phyloP scores from a whole-genome alignment of 35 echinoderm and acorn worm species.

The Acanthaster planci region DNA sequence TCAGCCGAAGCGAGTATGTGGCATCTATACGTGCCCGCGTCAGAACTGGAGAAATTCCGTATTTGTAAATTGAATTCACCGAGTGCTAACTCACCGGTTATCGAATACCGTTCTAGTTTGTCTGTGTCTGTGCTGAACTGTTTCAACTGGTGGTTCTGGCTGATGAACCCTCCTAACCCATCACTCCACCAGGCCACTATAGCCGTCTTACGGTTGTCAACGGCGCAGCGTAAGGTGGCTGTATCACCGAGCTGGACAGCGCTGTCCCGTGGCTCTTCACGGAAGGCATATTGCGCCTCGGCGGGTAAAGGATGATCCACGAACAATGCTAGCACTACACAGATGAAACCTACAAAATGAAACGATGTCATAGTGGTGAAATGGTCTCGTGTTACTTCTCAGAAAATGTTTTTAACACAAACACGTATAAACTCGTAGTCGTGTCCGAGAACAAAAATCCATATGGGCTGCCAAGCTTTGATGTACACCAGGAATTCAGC shows the following conservation, averaged over 20 bases:
- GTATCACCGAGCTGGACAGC: background rate
- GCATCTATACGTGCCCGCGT: background rate
- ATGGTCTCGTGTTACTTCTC: too few species aligned
- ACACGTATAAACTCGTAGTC: too few species aligned
- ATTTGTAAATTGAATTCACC: conserved; percentile 4
- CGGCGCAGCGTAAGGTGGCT: background rate
- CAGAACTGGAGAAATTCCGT: background rate
- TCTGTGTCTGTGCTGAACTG: background rate
- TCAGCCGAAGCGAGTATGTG: background rate
- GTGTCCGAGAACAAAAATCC: too few species aligned
- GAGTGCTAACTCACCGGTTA: background rate
- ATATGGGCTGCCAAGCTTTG: too few species aligned
- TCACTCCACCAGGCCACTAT: background rate
- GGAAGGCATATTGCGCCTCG: background rate
- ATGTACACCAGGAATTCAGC: too few species aligned
- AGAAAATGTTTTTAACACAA: too few species aligned
- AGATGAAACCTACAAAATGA: too few species aligned
- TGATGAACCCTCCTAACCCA: background rate
- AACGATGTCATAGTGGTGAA: too few species aligned
- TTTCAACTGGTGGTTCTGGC: background rate
- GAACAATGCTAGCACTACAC: too few species aligned
- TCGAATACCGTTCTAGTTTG: conserved; percentile 9
- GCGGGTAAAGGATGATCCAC: too few species aligned
- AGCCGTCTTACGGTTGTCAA: background rate
- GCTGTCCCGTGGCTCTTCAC: background rate